phyloP scores from a whole-genome alignment of 1,140 invertebrate species.

The Hesperophylax magnus region DNA sequence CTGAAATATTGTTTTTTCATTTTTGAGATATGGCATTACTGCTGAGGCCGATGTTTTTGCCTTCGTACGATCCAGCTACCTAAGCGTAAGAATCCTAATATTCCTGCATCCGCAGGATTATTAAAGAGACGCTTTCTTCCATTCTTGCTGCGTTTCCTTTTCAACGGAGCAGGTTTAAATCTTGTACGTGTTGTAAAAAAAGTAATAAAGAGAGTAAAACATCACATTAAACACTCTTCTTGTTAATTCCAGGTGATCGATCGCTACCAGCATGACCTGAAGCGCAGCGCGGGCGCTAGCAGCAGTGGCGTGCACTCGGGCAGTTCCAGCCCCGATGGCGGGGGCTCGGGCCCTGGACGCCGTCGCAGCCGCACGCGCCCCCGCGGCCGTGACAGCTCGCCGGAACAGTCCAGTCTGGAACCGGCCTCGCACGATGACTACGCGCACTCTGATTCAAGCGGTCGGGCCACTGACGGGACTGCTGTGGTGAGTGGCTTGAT shows the following conservation, averaged over 20 bases:
- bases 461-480: conserved; percentile 38
- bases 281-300: conserved; percentile 62
- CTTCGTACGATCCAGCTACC: no score
- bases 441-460: conserved; percentile 60
- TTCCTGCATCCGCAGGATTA: no score
- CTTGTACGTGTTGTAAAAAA: no score
- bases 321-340: conserved; percentile 67
- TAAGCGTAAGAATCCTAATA: no score
- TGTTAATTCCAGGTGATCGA: conserved; percentile 65
- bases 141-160: no score
- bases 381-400: conserved; percentile 30
- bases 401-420: conserved; percentile 60
- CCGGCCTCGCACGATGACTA: conserved; percentile 65
- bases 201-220: no score
- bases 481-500: neutral
- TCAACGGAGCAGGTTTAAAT: no score
- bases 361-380: conserved; percentile 60
- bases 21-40: no score
- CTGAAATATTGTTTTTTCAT: no score
- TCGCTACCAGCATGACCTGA: conserved; percentile 65
- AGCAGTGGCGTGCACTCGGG: conserved; percentile 70
- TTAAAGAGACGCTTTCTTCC: no score
- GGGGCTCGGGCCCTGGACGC: conserved; percentile 61
- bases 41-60: no score
- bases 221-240: no score